Base-by-base conservation (phyloP, 2,888 invertebrate genomes). In the Saturnia pavonia region DNA sequence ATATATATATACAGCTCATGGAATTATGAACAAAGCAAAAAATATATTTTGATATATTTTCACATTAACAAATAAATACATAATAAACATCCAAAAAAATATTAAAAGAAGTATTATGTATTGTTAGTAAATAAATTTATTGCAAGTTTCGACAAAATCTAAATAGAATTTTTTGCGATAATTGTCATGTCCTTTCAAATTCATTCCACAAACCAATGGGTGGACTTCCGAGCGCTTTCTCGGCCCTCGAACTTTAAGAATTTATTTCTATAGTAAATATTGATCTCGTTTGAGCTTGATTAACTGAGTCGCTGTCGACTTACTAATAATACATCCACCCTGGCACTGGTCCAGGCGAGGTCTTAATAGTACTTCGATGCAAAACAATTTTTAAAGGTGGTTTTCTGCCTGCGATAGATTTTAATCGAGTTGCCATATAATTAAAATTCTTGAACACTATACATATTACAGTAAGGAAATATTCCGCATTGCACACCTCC, bases 241-340 rank as follows among this genome's bases (percentile, higher is more conserved):
- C 85, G 86, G 83, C 86, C 86, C 86, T 84, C 87, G 85, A 84
- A 87, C 85, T 87, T 89, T 9, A 88, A 63, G 34, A 16, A 89
- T 80, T 78, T 79, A 80, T 82, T 91, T 88, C 88, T 88, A 89
- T 89, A 88, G 88, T 84, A 88, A 91, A 89, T 93, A 94, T 94
- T 89, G 93, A 93, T 93, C 91, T 92, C 92, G 92, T 93, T 92
- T 89, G 91, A 91, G 93, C 89, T 91, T 92, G 93, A 94, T 94
- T 92, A 93, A 91, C 91, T 91, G 91, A 85, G 90, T 90, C 91
- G 91, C 86, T 87, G 91, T 88, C 85, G 89, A 87, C 85, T 90
- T 83, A 90, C 92, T 94, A 94, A 93, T 94, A 94, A 93, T 94
- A 94, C 84, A 87, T 82, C 83, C 84, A 83, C 85, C 85, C 91